Evolutionary conservation across 2,888 invertebrate species (phyloP).

Genomic region (Dicroscelio sp.): DNA sequence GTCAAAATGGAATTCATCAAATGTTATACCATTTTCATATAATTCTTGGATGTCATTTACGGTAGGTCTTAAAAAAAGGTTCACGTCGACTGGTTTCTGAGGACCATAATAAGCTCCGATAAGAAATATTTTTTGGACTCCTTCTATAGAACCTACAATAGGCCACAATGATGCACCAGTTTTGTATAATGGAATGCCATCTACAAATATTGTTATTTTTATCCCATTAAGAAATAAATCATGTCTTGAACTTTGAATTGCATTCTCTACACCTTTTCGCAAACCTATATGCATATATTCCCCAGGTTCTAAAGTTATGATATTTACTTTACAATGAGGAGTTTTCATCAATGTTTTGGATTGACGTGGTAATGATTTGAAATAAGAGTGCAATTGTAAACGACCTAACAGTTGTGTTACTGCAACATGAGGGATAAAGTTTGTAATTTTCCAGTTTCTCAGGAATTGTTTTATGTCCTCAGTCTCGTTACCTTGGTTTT

Average conservation of each 20-base stretch:
- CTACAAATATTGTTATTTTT: constrained; percentile 57
- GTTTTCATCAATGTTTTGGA: constrained; percentile 50
- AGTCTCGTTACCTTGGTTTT: background rate
- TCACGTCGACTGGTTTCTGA: constrained; percentile 55
- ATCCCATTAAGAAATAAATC: constrained; percentile 15
- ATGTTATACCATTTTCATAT: constrained; percentile 67
- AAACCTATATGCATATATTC: constrained; percentile 63
- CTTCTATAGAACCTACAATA: constrained; percentile 75
- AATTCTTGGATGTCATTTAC: constrained; percentile 56
- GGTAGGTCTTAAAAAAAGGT: constrained; percentile 24
- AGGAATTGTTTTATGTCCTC: constrained; percentile 25
- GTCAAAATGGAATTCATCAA: constrained; percentile 48
- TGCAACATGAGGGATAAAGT: constrained; percentile 25
- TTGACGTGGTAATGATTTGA: too few relatives aligned
- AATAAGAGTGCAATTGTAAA: constrained; percentile 31
- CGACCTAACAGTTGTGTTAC: constrained; percentile 30
- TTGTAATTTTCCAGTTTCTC: constrained; percentile 41
- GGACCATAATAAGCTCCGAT: constrained; percentile 80
- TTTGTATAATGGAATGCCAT: constrained; percentile 78
- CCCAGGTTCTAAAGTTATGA: constrained; percentile 34
- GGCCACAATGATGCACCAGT: constrained; percentile 80
- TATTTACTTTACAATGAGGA: constrained; percentile 43
- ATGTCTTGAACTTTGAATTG: background rate
- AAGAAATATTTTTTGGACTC: constrained; percentile 67
- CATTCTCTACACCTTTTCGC: constrained; percentile 1